Evolutionary conservation across 2,113 vertebrate genomes (phyloP).

Genomic region (Pedetes capensis): DNA sequence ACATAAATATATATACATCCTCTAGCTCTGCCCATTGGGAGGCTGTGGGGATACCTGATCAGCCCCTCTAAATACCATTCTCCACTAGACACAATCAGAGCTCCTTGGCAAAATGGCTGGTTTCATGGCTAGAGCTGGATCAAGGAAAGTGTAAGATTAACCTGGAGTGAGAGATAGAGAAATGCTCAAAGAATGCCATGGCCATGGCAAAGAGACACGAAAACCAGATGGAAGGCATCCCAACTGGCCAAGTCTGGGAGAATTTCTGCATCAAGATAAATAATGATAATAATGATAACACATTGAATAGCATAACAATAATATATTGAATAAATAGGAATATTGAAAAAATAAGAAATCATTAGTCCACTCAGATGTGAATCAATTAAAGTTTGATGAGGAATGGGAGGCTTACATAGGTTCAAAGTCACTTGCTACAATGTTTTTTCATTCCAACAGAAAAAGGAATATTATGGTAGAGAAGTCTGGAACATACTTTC

Average conservation of each 20-base stretch:
- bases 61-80: background rate
- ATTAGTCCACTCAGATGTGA: background rate
- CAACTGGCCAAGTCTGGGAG: background rate
- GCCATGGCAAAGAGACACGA: background rate
- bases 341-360: background rate
- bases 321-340: background rate
- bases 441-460: background rate
- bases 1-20: fast-evolving
- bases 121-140: background rate
- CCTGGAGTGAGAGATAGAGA: background rate
- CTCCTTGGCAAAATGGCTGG: background rate
- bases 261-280: background rate
- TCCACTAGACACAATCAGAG: background rate
- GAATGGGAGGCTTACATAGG: background rate
- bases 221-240: background rate
- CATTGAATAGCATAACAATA: background rate
- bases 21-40: background rate
- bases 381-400: background rate
- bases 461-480: background rate
- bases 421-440: background rate
- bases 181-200: background rate
- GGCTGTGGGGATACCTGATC: background rate
- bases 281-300: background rate
- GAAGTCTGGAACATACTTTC: background rate
- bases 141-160: background rate